Conservation (phyloP, 2,113 vertebrate genomes). For the Axis porcinus region DNA sequence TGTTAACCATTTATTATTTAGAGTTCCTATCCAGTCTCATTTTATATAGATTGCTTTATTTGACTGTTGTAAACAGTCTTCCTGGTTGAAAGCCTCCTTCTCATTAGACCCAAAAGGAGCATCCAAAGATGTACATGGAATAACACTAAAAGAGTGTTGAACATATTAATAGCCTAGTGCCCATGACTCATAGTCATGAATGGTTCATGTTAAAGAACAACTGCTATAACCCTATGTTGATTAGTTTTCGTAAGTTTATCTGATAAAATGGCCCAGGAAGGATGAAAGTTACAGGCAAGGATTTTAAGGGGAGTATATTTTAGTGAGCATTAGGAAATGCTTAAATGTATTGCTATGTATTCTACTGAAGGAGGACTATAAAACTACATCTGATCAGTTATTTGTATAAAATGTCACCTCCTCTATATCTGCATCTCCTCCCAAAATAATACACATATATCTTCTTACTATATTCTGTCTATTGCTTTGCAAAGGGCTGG, state of each 20-base stretch:
- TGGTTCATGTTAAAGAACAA: neutral
- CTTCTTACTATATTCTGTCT: neutral
- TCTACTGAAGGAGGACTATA: neutral
- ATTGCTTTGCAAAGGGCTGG: neutral
- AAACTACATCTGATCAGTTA: neutral
- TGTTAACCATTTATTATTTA: neutral
- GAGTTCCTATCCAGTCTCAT: neutral
- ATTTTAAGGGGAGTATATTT: neutral
- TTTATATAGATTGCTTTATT: neutral
- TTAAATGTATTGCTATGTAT: neutral
- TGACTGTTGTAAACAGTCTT: neutral
- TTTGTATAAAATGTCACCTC: neutral
- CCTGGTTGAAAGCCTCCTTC: neutral
- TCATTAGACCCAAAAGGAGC: neutral
- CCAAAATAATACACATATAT: neutral
- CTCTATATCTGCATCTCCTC: rapidly evolving
- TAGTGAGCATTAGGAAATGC: neutral
- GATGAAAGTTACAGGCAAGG: neutral
- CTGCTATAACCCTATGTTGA: neutral
- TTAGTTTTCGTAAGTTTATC: neutral
- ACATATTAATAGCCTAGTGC: neutral
- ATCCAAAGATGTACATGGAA: neutral
- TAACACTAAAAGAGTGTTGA: neutral
- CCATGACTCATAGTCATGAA: neutral
- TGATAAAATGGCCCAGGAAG: neutral